Evolutionary conservation across 2,797 vertebrate genomes (phyloP), one percentile per base, ranked within the genome.

Genomic region (Spatula clypeata): DNA sequence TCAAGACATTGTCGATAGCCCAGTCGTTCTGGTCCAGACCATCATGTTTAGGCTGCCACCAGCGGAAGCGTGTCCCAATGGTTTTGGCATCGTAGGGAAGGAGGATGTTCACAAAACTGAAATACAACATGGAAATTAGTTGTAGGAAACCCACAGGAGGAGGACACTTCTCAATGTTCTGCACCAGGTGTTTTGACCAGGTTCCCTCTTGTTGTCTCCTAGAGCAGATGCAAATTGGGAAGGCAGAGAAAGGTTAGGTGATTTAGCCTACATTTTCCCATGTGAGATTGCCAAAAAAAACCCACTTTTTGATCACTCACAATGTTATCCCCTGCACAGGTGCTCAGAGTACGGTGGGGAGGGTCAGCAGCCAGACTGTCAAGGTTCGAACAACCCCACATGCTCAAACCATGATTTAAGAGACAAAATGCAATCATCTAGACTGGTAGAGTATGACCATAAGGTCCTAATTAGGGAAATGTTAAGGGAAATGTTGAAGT

Each of bases 11-110:
- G 97, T 99, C 99, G 4, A 99, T 97, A 13, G 99, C 99, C 99
- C 99, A 99, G 87, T 99, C 99, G 0, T 99, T 99, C 96, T 99
- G 99, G 94, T 99, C 99, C 23, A 98, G 97, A 8, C 99, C 99
- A 0, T 99, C 99, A 0, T 99, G 99, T 73, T 99, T 99, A 0
- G 99, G 99, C 96, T 99, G 99, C 99, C 99, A 99, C 99, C 99
- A 99, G 82, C 99, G 99, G 94, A 99, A 99, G 8, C 99, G 99
- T 1, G 99, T 99, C 32, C 99, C 99, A 6, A 99, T 97, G 67
- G 98, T 98, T 88, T 99, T 99, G 64, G 99, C 99, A 79, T 98
- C 98, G 10, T 98, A 97, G 82, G 99, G 99, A 95, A 99, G 99
- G 88, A 99, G 98, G 79, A 99, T 99, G 96, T 99, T 99, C 86